phyloP scores from a whole-genome alignment of 2,888 invertebrate species.

The Hymenopus coronatus region DNA sequence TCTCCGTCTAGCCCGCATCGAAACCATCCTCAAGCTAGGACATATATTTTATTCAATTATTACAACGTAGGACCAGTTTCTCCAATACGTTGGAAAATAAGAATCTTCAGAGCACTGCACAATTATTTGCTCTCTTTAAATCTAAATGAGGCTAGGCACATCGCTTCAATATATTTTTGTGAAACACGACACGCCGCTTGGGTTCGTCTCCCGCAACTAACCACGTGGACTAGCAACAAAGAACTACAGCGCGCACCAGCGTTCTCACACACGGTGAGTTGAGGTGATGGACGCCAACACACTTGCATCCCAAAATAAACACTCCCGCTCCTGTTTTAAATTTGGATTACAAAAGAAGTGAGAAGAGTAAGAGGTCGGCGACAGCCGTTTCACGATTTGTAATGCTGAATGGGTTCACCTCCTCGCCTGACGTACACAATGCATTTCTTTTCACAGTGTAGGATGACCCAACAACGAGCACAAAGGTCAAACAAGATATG shows the following conservation, averaged over 20 bases:
- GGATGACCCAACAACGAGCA: neutral
- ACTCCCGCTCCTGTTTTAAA: slow-evolving; percentile 26
- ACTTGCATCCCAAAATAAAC: slow-evolving; percentile 27
- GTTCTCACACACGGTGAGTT: neutral
- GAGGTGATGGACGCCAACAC: neutral
- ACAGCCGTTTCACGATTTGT: neutral
- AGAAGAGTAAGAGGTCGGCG: slow-evolving; percentile 9
- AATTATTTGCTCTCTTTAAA: no score
- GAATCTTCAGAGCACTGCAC: no score
- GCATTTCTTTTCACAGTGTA: no score
- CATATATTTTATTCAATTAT: no score
- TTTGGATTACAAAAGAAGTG: slow-evolving; percentile 30
- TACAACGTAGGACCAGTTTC: no score
- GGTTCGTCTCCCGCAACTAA: neutral
- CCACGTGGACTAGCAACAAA: neutral
- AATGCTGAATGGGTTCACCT: neutral
- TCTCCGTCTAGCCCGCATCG: no score
- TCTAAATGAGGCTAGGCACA: no score
- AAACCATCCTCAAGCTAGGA: no score
- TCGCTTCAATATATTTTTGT: no score
- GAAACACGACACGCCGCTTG: no score
- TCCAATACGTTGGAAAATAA: no score
- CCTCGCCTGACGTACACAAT: neutral
- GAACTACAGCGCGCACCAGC: neutral
- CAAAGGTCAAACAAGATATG: neutral